Evolutionary conservation across 2,888 invertebrate genomes (phyloP), one percentile per base, ranked within the genome.

Genomic region (Alcis repandata): DNA sequence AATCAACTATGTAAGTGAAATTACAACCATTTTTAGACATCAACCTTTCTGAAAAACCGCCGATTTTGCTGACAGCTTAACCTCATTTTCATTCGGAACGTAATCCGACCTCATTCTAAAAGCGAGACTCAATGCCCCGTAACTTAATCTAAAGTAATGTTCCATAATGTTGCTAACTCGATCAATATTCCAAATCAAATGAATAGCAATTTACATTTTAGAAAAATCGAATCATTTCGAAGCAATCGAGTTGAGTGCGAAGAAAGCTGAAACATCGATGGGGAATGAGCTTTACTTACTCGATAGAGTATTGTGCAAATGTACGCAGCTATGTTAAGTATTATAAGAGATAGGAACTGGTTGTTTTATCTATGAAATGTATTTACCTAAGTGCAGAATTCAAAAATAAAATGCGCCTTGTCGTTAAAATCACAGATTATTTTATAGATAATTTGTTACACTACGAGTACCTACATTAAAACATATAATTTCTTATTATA

Each of bases 171-270:
- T 58, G 38, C 33, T 56, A 56, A 62, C 53, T 53, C 64, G 66
- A 77, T 79, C 79, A 73, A 76, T 79, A 78, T 76, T 72, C 71
- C 61, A 65, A 77, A 75, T 77, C 74, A 72, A 80, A 79, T 79
- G 74, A 80, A 75, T 33, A 69, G 69, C 64, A 69, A 78, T 81
- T 78, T 79, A 73, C 76, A 75, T 78, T 76, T 75, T 20, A 33
- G 33, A 67, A 73, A 75, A 77, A 73, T 72, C 48, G 66, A 61
- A 59, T 71, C 69, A 74, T 78, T 77, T 73, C 62, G 68, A 71
- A 70, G 74, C 75, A 80, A 80, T 80, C 68, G 53, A 19, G 60
- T 53, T 72, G 65, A 80, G 78, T 80, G 73, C 33, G 27, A 62
- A 59, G 52, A 67, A 54, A 54, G 51, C 46, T 15, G 15, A 19